These are phyloP conservation scores for Nysson spinosus DNA, from an alignment of 2,888 invertebrate genomes.

Conservation along the genomic window DNA sequence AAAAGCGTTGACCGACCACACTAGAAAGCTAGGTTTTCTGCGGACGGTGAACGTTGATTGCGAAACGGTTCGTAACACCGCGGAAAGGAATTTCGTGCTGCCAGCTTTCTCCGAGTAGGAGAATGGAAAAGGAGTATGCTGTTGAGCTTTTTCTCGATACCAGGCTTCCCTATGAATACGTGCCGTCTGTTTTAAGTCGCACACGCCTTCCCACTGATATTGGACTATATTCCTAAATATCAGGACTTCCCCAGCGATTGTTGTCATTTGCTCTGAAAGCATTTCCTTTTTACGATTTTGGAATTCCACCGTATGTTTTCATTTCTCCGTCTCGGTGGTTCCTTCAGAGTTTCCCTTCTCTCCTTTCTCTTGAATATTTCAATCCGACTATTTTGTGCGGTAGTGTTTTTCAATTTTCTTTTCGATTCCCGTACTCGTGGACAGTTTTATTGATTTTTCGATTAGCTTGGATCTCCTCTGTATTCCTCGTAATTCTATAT, in stretches of 20 bases:
- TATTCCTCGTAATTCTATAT: too few species aligned
- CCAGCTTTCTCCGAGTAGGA: neutral
- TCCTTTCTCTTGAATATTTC: too few species aligned
- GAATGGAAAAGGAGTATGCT: too few species aligned
- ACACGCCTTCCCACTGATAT: slow-evolving; percentile 2
- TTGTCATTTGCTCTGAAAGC: neutral
- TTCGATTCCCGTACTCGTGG: too few species aligned
- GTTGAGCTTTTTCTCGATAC: slow-evolving; percentile 9
- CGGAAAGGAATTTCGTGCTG: slow-evolving; percentile 4
- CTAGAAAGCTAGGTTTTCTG: neutral
- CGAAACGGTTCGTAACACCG: neutral
- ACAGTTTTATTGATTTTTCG: too few species aligned
- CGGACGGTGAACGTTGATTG: neutral
- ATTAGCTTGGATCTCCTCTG: too few species aligned
- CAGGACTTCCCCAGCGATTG: slow-evolving; percentile 1
- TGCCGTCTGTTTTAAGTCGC: neutral
- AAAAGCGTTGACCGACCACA: neutral
- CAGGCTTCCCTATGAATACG: neutral
- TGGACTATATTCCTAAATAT: slow-evolving; percentile 19
- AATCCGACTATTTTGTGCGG: too few species aligned
- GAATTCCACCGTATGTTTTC: too few species aligned
- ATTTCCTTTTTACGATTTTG: neutral
- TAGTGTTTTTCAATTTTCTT: too few species aligned
- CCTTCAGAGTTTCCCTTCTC: too few species aligned
- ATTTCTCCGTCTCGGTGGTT: too few species aligned